phyloP scores from a whole-genome alignment of 2,888 invertebrate species.

The Hyalella azteca region DNA sequence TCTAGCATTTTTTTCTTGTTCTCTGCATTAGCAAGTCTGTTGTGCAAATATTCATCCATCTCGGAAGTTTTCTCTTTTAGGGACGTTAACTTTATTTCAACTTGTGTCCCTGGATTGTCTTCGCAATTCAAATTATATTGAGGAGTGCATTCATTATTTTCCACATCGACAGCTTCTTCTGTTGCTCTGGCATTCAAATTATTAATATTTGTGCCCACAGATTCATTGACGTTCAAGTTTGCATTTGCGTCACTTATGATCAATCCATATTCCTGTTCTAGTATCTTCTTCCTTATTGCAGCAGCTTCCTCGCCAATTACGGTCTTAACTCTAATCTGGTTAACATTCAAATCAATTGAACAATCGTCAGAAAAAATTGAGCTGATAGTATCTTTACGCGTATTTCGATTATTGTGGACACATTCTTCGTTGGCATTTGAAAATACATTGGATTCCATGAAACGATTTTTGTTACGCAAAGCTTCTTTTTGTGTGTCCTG shows the following conservation, averaged over 20 bases:
- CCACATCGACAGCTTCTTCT: not conserved
- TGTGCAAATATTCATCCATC: not conserved
- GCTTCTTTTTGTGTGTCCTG: not conserved
- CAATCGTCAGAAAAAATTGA: not conserved
- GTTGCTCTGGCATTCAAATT: not conserved
- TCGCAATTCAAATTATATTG: no score
- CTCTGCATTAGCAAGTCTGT: not conserved
- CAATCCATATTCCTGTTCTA: not conserved
- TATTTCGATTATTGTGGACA: not conserved
- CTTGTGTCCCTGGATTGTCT: no score
- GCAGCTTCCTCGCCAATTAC: not conserved
- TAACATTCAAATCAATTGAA: not conserved
- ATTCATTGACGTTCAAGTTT: not conserved
- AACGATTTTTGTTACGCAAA: not conserved
- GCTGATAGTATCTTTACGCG: not conserved
- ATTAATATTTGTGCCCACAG: not conserved
- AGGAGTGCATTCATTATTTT: no score
- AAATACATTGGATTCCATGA: not conserved
- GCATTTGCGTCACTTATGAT: not conserved
- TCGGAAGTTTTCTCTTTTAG: no score
- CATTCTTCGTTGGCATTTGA: not conserved
- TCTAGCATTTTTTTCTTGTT: not conserved
- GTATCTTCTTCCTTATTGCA: slow-evolving; percentile 16
- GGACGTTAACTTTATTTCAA: no score
- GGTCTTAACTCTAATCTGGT: not conserved